Percentiles rank a stretch among this genome's conserved stretches.
These are phyloP conservation scores for Platalea minor DNA, from an alignment of 2,797 vertebrate species.

Conservation along the genomic window DNA sequence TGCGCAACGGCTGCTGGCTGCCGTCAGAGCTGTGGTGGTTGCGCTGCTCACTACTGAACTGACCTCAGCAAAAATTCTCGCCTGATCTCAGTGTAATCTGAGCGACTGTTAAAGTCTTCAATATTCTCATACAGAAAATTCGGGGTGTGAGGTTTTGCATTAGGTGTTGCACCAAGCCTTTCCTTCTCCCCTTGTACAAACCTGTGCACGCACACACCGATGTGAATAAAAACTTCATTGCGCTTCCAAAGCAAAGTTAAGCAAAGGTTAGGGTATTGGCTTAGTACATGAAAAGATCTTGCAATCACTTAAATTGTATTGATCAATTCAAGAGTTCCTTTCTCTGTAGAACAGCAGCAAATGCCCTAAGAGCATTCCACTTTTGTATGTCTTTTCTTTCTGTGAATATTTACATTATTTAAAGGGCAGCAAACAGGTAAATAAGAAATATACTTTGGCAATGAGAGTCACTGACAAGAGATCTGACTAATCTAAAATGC, in stretches of 20 bases:
- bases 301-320: background rate
- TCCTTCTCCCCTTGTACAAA: background rate
- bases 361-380: background rate
- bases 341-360: background rate
- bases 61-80: background rate
- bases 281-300: background rate
- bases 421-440: background rate
- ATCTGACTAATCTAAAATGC: background rate
- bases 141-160: fast-evolving
- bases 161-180: background rate
- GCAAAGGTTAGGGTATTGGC: background rate
- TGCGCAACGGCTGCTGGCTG: fast-evolving
- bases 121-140: background rate
- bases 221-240: fast-evolving
- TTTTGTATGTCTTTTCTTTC: background rate
- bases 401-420: background rate
- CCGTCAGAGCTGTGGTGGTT: background rate
- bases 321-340: background rate
- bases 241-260: background rate
- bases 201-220: fast-evolving
- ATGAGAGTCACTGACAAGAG: background rate
- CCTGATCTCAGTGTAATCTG: too few species aligned
- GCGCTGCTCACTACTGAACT: fast-evolving
- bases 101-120: background rate
- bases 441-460: background rate